Evolutionary conservation across 35 echinoderm and acorn worm species (phyloP).

Genomic region (Ptychodera flava): DNA sequence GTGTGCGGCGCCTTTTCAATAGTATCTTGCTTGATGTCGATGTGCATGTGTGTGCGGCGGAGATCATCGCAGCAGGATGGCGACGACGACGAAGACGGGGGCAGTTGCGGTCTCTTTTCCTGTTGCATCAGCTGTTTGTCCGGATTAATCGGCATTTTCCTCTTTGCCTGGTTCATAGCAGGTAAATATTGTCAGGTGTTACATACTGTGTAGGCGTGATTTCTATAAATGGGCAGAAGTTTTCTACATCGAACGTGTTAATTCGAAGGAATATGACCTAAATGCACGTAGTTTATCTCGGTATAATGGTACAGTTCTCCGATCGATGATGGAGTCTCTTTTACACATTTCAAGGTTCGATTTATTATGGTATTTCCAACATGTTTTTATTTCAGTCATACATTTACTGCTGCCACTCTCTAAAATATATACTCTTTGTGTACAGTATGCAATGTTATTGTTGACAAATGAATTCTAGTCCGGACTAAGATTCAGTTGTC

Average conservation of each 20-base stretch:
- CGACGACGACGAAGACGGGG: neutral
- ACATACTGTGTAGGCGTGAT: no score
- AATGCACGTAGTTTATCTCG: neutral
- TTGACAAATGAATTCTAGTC: no score
- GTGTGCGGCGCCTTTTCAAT: neutral
- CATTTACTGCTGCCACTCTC: no score
- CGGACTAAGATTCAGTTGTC: no score
- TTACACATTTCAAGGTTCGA: neutral
- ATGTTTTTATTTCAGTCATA: no score
- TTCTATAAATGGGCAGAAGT: no score
- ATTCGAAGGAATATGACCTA: neutral
- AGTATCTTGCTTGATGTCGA: neutral
- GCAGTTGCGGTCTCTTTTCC: neutral
- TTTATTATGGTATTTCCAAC: no score
- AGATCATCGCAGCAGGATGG: neutral
- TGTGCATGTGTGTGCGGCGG: neutral
- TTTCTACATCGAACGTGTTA: neutral
- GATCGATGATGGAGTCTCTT: neutral
- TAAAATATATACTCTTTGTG: no score
- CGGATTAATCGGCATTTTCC: neutral
- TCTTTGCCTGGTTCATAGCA: neutral
- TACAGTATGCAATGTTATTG: no score
- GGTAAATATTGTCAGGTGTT: slow-evolving; percentile 4
- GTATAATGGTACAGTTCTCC: neutral
- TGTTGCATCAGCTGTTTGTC: neutral